These are phyloP conservation scores for Calameuta idolon DNA, from an alignment of 2,888 invertebrate genomes.

Conservation along the genomic window DNA sequence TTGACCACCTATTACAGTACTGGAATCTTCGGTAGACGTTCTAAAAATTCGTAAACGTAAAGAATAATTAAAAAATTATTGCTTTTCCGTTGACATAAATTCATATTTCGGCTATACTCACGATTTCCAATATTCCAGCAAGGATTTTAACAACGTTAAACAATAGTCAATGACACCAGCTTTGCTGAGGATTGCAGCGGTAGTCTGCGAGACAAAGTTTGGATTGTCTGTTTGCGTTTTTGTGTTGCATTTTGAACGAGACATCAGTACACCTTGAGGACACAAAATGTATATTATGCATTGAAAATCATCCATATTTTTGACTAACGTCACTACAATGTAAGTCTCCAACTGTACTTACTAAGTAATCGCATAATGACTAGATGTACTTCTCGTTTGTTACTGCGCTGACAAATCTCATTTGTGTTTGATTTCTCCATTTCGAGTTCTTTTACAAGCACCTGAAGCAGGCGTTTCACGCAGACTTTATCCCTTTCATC, in stretches of 20 bases:
- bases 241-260: constrained; percentile 75
- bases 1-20: constrained; percentile 73
- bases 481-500: constrained; percentile 84
- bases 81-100: constrained; percentile 5
- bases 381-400: constrained; percentile 86
- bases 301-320: neutral
- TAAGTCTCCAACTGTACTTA: constrained; percentile 64
- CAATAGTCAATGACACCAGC: constrained; percentile 81
- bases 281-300: constrained; percentile 1
- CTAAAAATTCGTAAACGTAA: constrained; percentile 30
- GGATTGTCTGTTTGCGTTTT: constrained; percentile 65
- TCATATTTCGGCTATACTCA: constrained; percentile 37
- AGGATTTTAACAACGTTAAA: constrained; percentile 76
- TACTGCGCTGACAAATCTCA: constrained; percentile 75
- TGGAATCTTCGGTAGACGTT: constrained; percentile 61
- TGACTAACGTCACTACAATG: neutral
- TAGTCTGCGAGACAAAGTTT: constrained; percentile 76
- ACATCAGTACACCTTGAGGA: constrained; percentile 78
- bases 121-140: constrained; percentile 83
- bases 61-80: neutral
- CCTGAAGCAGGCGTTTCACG: constrained; percentile 80
- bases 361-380: constrained; percentile 90
- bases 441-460: constrained; percentile 79
- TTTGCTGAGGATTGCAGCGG: constrained; percentile 78
- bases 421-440: constrained; percentile 73